Conservation (phyloP, 53 echinoderm and acorn worm genomes). For the Mesocentrotus franciscanus region DNA sequence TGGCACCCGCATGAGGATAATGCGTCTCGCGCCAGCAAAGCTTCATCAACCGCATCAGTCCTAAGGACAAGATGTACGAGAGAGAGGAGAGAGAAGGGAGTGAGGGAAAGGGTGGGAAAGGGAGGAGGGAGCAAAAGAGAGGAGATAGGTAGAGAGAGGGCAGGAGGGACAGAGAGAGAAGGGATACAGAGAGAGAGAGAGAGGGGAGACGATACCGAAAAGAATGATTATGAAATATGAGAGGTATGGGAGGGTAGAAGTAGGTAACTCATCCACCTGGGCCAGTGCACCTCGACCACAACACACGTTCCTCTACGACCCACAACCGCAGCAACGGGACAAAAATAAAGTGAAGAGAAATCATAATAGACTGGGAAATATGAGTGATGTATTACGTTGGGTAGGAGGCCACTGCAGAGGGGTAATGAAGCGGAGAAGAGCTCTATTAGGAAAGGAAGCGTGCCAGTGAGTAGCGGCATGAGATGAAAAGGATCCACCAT, state of each 20-base stretch:
- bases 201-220: not conserved
- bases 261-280: not conserved
- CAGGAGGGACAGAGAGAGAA: not conserved
- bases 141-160: not conserved
- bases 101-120: not conserved
- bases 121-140: not conserved
- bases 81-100: not conserved
- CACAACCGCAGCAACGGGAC: not conserved
- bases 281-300: not conserved
- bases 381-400: not conserved
- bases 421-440: constrained; percentile 25
- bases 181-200: not conserved
- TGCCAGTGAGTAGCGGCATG: constrained; percentile 14
- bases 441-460: constrained; percentile 27
- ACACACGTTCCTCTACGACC: not conserved
- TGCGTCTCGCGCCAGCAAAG: constrained; percentile 38
- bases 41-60: constrained; percentile 19
- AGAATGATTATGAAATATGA: not conserved
- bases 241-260: not conserved
- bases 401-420: not conserved
- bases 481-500: constrained; percentile 35
- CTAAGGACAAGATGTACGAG: not conserved
- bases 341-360: constrained; percentile 6
- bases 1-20: constrained; percentile 54
- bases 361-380: constrained; percentile 21